Conservation (phyloP, 2,797 vertebrate genomes). For the Rhodeus uyekii region DNA sequence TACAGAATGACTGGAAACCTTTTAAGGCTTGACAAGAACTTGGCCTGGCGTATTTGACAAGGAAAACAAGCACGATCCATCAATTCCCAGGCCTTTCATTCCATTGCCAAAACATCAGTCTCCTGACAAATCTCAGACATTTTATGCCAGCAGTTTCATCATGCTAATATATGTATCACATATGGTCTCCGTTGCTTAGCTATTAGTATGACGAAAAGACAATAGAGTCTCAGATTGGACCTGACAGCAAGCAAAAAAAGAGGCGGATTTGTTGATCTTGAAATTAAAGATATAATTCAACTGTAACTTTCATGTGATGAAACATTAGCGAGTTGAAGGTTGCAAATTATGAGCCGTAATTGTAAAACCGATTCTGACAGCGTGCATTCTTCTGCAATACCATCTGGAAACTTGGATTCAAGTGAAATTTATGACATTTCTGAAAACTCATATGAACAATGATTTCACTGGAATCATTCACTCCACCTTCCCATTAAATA, state of each 20-base stretch:
- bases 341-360: slow-evolving; percentile 29
- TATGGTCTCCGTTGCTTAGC: slow-evolving; percentile 72
- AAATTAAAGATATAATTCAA: slow-evolving; percentile 47
- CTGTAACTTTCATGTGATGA: slow-evolving; percentile 23
- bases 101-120: slow-evolving; percentile 72
- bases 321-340: slow-evolving; percentile 35
- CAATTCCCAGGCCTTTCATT: slow-evolving; percentile 68
- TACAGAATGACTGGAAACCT: slow-evolving; percentile 75
- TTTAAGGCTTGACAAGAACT: slow-evolving; percentile 71
- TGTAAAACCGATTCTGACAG: slow-evolving; percentile 22
- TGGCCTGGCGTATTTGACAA: slow-evolving; percentile 68
- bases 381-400: slow-evolving; percentile 18
- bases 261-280: slow-evolving; percentile 17
- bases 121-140: slow-evolving; percentile 57
- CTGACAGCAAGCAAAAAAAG: slow-evolving; percentile 48
- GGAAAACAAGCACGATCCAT: slow-evolving; percentile 74
- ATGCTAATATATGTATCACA: slow-evolving; percentile 68
- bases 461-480: slow-evolving; percentile 19
- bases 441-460: slow-evolving; percentile 29
- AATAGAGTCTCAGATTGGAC: slow-evolving; percentile 55
- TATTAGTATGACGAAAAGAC: slow-evolving; percentile 59
- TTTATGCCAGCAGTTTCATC: slow-evolving; percentile 73
- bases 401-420: slow-evolving; percentile 38
- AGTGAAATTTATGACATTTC: slow-evolving; percentile 38
- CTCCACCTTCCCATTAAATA: slow-evolving; percentile 26